These are phyloP conservation scores for Egretta garzetta DNA, from an alignment of 2,113 vertebrate species.

Conservation along the genomic window DNA sequence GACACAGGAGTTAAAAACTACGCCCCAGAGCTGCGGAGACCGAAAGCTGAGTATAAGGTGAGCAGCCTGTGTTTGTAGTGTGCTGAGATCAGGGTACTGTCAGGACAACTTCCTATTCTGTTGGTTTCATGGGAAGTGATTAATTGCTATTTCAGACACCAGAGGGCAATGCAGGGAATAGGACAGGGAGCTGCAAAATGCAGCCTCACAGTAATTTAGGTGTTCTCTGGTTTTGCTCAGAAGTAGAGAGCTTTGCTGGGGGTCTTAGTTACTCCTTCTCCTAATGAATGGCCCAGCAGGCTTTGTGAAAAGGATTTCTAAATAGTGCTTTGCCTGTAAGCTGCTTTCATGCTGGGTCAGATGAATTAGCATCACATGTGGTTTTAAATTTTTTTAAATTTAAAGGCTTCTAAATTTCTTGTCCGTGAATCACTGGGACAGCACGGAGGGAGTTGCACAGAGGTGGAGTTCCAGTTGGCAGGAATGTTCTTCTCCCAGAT, in stretches of 20 bases:
- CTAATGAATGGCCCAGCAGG: not conserved
- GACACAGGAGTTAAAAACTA: slow-evolving; percentile 80
- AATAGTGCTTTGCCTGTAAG: not conserved
- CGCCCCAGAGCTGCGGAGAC: slow-evolving; percentile 88
- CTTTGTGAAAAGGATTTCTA: not conserved
- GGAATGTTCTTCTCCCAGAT: not conserved
- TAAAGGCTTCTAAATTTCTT: not conserved
- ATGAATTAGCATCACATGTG: not conserved
- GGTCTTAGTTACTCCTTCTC: not conserved
- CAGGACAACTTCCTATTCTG: not conserved
- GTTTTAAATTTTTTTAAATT: not conserved
- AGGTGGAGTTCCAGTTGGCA: not conserved
- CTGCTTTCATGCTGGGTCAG: not conserved
- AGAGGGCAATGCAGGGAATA: not conserved
- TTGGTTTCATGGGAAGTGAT: not conserved
- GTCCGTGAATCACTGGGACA: not conserved
- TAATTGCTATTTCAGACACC: not conserved
- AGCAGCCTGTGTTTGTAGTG: not conserved
- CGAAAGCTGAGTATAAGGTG: slow-evolving; percentile 91
- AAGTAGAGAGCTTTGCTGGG: not conserved
- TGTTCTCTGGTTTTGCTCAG: not conserved
- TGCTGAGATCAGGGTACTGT: not conserved
- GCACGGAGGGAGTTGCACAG: not conserved
- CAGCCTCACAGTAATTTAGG: not conserved
- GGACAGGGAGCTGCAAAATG: not conserved